Base-by-base conservation (phyloP, 2,888 invertebrate species). In the Nymphalis c-album region DNA sequence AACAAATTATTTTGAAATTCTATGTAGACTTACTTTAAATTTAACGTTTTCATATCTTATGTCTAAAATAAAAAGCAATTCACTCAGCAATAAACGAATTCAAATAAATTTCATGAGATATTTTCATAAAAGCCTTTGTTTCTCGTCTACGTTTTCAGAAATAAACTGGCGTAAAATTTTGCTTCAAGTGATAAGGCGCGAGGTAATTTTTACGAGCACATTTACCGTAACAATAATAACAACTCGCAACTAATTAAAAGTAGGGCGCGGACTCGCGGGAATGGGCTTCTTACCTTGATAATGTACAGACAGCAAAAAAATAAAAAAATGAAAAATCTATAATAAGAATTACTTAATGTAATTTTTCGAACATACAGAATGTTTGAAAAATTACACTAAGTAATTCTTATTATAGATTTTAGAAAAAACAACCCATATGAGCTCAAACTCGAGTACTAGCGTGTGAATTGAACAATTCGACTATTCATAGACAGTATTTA, bases 231-330 rank as follows among this genome's bases (percentile, higher is more conserved):
- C 85, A 88, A 90, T 87, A 89, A 90, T 86, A 90, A 85, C 85
- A 89, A 86, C 87, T 87, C 78, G 84, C 85, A 86, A 90, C 88
- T 91, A 90, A 91, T 91, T 91, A 91, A 86, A 89, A 85, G 83
- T 81, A 84, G 83, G 80, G 83, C 84, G 82, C 79, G 79, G 83
- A 81, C 84, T 80, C 79, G 69, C 72, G 78, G 81, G 80, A 74
- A 74, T 73, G 78, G 76, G 82, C 80, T 83, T 81, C 84, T 85
- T 84, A 87, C 87, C 86, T 87, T 85, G 80, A 80, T 82, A 80
- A 78, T 51, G 85, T 84, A 85, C 64, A 63, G 88, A 78, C 69
- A 62, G 82, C 82, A 86, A n/a, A 63, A 63, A 64, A n/a, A n/a
- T n/a, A n/a, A n/a, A 46, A 59, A 46, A 40, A 40, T 40, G 13